These are phyloP conservation scores for Nematolebias whitei DNA, from an alignment of 2,113 vertebrate genomes.

Conservation along the genomic window DNA sequence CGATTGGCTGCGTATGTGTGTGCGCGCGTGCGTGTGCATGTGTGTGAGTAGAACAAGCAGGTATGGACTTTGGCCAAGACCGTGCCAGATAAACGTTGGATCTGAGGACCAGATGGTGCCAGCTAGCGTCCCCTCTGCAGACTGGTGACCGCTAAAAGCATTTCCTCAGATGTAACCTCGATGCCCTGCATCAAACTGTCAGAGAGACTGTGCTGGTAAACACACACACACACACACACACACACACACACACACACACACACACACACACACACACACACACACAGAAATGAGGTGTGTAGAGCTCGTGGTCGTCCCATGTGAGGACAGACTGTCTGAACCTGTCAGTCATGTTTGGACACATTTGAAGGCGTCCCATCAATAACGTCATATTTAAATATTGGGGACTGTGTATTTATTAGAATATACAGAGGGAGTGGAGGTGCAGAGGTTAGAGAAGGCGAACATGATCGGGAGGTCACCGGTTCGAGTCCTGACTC, in stretches of 20 bases:
- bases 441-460: too few species aligned
- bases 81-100: conserved; percentile 66
- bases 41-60: conserved; percentile 46
- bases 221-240: conserved; percentile 27
- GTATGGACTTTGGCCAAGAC: conserved; percentile 75
- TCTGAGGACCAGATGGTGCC: conserved; percentile 74
- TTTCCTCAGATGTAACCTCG: conserved; percentile 65
- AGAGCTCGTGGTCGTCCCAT: too few species aligned
- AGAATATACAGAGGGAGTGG: too few species aligned
- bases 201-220: conserved; percentile 33
- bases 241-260: conserved; percentile 18
- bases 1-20: too few species aligned
- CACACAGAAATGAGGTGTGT: too few species aligned
- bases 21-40: conserved; percentile 28
- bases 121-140: conserved; percentile 63
- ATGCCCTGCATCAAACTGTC: conserved; percentile 71
- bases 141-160: conserved; percentile 76
- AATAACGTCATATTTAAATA: too few species aligned
- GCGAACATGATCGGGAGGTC: too few species aligned
- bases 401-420: too few species aligned
- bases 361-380: too few species aligned
- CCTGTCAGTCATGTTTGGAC: background rate
- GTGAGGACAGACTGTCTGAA: too few species aligned
- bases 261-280: too few species aligned
- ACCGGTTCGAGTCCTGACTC: too few species aligned